Base-by-base conservation (phyloP, 2,113 vertebrate genomes). In the Paramormyrops kingsleyae region DNA sequence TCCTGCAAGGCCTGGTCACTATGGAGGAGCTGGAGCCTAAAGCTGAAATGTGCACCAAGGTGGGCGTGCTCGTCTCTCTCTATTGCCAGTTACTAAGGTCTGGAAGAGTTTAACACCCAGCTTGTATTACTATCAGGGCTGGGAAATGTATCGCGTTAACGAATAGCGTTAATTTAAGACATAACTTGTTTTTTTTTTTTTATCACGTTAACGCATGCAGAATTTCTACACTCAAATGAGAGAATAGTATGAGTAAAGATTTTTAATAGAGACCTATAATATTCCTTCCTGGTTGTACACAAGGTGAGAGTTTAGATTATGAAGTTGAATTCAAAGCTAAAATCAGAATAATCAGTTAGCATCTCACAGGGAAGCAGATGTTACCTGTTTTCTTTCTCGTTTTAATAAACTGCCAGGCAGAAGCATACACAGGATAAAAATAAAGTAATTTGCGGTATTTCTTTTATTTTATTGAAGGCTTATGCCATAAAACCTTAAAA, bases 11-110 rank as follows among this genome's bases (percentile, higher is more conserved):
- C 4, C 91, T 98, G 35, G 96, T 97, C 49, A 97, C 97, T 1
- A 94, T 97, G 92, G 97, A 97, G 0, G 96, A 98, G 87, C 96
- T 98, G 90, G 98, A 98, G 93, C 97, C 98, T 1, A 96, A 96
- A 94, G 98, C 98, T 0, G 95, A 97, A 90, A 95, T 97, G 92
- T 98, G 98, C 92, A 96, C 96, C 27, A 97, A 97, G 95, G 98
- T 98, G 90, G 49, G 24, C 8, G 3, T 50, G 21, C 13, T 4
- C 15, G 13, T 74, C 70, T 74, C 27, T 35, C 27, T 15, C 27
- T 35, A 0, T 35, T 39, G 31, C 13, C 70, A 13, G 4, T 39
- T 74, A 6, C 31, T 17, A 17, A 5, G 31, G 13, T 74, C 13
- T 74, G 70, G 27, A 56, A 56, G n/a, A 66, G 59, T 66, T n/a